A percentile compares a stretch with the other conserved stretches of the same genome.
These are phyloP conservation scores for Pelecanoides urinatrix DNA, from an alignment of 2,113 vertebrate species.

Conservation along the genomic window DNA sequence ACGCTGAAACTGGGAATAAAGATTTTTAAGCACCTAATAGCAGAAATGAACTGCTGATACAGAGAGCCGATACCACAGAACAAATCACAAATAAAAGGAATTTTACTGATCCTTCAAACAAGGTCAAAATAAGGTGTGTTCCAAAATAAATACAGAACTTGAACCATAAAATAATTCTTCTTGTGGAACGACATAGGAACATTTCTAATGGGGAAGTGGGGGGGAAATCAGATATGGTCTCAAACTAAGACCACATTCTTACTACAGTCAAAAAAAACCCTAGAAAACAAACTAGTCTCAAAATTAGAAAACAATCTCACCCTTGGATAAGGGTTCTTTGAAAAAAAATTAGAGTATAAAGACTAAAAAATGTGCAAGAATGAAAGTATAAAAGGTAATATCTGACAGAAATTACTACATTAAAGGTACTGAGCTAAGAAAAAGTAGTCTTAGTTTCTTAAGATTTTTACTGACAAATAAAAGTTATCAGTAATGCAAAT, in stretches of 20 bases:
- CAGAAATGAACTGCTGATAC: constrained; percentile 18
- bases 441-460: not conserved
- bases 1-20: constrained; percentile 44
- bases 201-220: not conserved
- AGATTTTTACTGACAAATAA: not conserved
- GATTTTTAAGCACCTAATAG: constrained; percentile 37
- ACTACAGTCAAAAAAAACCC: not conserved
- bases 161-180: not conserved
- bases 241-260: not conserved
- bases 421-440: not conserved
- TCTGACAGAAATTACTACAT: not conserved
- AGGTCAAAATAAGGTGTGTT: not conserved
- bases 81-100: not conserved
- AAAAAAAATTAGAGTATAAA: not conserved
- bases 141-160: not conserved
- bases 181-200: not conserved
- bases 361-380: not conserved
- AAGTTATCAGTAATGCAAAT: not conserved
- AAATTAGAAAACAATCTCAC: not conserved
- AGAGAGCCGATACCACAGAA: constrained; percentile 11
- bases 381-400: not conserved
- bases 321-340: not conserved
- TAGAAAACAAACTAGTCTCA: not conserved
- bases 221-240: not conserved
- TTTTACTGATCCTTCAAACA: constrained; percentile 6